Evolutionary conservation across 2,888 invertebrate species (phyloP).

Genomic region (Drosophila merina): DNA sequence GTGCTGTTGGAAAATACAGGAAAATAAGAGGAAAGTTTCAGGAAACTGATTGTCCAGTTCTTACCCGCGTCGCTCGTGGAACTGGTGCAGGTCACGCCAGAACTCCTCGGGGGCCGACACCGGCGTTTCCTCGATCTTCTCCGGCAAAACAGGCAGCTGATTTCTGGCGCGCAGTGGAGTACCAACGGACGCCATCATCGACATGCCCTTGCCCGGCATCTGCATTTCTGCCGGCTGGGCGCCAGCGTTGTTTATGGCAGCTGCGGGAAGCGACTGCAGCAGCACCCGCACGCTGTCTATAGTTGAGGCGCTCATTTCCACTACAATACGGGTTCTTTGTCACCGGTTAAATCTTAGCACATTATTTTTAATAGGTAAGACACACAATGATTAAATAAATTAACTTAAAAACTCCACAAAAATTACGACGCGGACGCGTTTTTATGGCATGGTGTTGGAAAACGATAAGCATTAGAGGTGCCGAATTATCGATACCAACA

Average conservation of each 20-base stretch:
- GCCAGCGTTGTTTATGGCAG: constrained; percentile 49
- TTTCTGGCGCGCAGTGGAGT: constrained; percentile 67
- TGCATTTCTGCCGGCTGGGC: constrained; percentile 44
- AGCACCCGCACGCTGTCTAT: constrained; percentile 67
- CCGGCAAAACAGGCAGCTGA: constrained; percentile 51
- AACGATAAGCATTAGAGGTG: not conserved
- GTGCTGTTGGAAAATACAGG: not conserved
- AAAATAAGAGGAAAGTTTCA: not conserved
- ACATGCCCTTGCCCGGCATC: constrained; percentile 61
- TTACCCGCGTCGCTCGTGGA: constrained; percentile 96
- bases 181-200: constrained; percentile 17
- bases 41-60: constrained; percentile 75
- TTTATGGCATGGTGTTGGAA: constrained; percentile 1
- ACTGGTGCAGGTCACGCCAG: constrained; percentile 90
- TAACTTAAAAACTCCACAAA: constrained; percentile 63
- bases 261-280: constrained; percentile 67
- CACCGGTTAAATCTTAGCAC: constrained; percentile 38
- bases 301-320: constrained; percentile 43
- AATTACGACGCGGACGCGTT: constrained; percentile 67
- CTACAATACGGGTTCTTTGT: not conserved
- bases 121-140: constrained; percentile 42
- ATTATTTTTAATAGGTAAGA: constrained; percentile 50
- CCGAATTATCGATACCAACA: no score
- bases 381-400: constrained; percentile 31
- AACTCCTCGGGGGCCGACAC: constrained; percentile 79